A percentile compares a stretch with the other conserved stretches of the same genome.
Conservation (phyloP, 30 jellyfish, hydroid and myxozoan species). For the Mastigias papua region DNA sequence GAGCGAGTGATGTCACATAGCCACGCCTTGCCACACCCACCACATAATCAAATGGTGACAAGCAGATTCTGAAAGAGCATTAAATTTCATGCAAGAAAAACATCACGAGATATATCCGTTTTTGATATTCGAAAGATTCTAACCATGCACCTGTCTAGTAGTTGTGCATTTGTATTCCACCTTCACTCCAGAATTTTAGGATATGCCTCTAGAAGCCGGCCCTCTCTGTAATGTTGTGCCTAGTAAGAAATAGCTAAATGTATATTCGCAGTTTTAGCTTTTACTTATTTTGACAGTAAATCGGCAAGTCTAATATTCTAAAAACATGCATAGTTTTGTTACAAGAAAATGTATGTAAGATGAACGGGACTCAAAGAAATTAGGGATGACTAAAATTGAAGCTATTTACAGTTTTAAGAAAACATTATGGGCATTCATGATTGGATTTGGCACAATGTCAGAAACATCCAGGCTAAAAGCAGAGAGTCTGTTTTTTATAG, state of each 20-base stretch:
- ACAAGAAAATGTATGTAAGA: neutral
- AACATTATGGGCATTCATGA: neutral
- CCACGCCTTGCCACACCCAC: neutral
- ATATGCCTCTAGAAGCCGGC: neutral
- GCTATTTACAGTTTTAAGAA: neutral
- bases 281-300: neutral
- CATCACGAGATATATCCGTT: constrained; percentile 45
- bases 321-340: neutral
- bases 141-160: constrained; percentile 42
- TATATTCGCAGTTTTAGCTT: neutral
- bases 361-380: neutral
- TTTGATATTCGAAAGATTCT: constrained; percentile 62
- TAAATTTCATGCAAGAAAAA: constrained; percentile 46
- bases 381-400: neutral
- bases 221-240: neutral
- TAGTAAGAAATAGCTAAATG: too few species aligned
- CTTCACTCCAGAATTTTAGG: neutral
- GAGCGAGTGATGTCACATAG: constrained; percentile 41
- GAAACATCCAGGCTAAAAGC: neutral
- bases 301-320: neutral
- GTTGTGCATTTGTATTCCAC: neutral
- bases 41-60: constrained; percentile 51
- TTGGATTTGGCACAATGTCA: neutral
- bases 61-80: constrained; percentile 67
- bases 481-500: neutral